Percentiles rank a stretch among this genome's conserved stretches.
These are phyloP conservation scores for Hylia prasina DNA, from an alignment of 2,113 vertebrate genomes.

Conservation along the genomic window DNA sequence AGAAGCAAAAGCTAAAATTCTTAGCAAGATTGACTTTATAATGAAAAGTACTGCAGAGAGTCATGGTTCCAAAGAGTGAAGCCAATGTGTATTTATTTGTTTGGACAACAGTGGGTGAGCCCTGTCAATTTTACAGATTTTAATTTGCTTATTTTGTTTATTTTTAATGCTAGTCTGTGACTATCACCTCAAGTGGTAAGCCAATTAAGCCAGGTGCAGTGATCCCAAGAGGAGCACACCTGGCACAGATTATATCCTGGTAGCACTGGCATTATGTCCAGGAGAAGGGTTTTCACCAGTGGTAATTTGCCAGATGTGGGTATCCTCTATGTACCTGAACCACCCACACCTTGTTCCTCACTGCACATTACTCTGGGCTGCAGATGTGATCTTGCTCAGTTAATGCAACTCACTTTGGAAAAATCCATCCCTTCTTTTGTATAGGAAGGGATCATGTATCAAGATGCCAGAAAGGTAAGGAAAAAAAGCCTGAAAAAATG, in stretches of 20 bases:
- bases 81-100: background rate
- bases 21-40: background rate
- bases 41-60: background rate
- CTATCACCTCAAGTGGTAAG: background rate
- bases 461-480: background rate
- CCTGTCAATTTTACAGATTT: background rate
- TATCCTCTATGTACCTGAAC: background rate
- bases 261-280: background rate
- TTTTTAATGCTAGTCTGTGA: background rate
- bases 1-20: background rate
- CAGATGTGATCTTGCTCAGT: background rate
- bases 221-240: background rate
- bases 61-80: background rate
- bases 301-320: background rate
- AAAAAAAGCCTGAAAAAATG: background rate
- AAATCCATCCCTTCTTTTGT: background rate
- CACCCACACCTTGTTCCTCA: background rate
- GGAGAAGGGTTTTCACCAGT: background rate
- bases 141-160: fast-evolving
- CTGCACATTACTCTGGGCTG: background rate
- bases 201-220: background rate
- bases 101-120: background rate
- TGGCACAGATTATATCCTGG: background rate
- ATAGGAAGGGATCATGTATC: background rate
- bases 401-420: background rate